Base-by-base conservation (phyloP, 2,113 vertebrate genomes). In the Apteryx mantelli region DNA sequence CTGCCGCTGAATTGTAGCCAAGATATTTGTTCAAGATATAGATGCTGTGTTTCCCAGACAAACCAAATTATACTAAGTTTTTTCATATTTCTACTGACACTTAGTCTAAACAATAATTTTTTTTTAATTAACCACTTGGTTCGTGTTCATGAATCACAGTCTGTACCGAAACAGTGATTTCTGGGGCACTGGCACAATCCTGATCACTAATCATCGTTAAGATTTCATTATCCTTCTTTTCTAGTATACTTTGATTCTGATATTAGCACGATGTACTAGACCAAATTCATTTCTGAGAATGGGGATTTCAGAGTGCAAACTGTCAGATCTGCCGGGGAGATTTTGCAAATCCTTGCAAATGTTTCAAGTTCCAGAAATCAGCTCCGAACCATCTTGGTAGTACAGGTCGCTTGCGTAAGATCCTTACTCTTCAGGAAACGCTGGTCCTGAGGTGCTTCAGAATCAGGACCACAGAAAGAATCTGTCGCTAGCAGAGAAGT, bases 1-100 rank as follows among this genome's bases (percentile, higher is more conserved):
- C n/a, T 85, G 61, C 63, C 44, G 9, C 82, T 94, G 93, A 85
- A 34, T 34, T 56, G 53, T 8, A 44, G 95, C 89, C 95, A 95
- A 85, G 74, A 89, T 91, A 48, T 79, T 87, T 20, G 74, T 61
- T 73, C 56, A 53, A 68, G 81, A 89, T 87, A 86, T 0, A 38
- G 38, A 1, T 64, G 56, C 76, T 88, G 11, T 8, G 82, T n/a
- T 84, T 93, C 91, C 91, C 94, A 97, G 61, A 46, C 61, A 58
- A 46, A 46, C 13, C 44, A 16, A 46, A 16, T 46, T 46, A 42
- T 42, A 42, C 42, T 38, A 38, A 38, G 36, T 44, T 82, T 90
- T 88, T 84, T 66, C 14, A 5, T 63, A 8, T 46, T 91, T 89
- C 76, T 76, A 8, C 32, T 92, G 46, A 9, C 46, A 7, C 25